These are phyloP conservation scores for Dromas ardeola DNA, from an alignment of 2,113 vertebrate genomes.

Conservation along the genomic window DNA sequence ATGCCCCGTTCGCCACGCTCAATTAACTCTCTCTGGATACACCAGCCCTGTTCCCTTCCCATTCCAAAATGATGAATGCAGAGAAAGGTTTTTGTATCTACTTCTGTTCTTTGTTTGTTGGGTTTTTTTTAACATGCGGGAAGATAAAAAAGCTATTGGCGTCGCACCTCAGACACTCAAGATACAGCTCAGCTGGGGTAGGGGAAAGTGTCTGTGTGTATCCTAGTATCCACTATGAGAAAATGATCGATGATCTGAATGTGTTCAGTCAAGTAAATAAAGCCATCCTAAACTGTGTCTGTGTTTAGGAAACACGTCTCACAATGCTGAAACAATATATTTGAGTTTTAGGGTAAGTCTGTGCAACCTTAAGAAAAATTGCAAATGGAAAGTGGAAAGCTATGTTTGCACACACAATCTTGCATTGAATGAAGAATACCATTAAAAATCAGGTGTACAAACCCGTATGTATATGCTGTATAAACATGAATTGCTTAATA, in stretches of 20 bases:
- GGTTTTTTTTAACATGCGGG: slow-evolving; percentile 67
- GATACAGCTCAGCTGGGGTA: slow-evolving; percentile 60
- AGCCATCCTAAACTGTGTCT: background rate
- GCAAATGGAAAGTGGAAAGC: background rate
- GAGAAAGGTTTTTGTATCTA: background rate
- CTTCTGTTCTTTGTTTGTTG: background rate
- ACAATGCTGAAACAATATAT: background rate
- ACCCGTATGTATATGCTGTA: background rate
- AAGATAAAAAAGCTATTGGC: slow-evolving; percentile 34
- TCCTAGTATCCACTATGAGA: slow-evolving; percentile 48
- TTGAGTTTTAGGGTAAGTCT: background rate
- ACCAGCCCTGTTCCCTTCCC: background rate
- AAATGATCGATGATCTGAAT: slow-evolving; percentile 60
- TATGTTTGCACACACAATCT: background rate
- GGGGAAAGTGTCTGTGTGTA: slow-evolving; percentile 74
- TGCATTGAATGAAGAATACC: background rate
- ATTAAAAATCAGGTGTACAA: background rate
- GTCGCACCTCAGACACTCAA: slow-evolving; percentile 53
- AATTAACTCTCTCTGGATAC: background rate
- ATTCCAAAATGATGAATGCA: background rate
- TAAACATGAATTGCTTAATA: background rate
- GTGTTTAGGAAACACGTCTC: background rate
- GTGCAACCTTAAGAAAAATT: background rate
- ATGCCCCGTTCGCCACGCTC: too few relatives aligned
- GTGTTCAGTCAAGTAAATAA: slow-evolving; percentile 76